These are phyloP conservation scores for Eleutherodactylus coqui DNA, from an alignment of 2,797 vertebrate species.

Conservation along the genomic window DNA sequence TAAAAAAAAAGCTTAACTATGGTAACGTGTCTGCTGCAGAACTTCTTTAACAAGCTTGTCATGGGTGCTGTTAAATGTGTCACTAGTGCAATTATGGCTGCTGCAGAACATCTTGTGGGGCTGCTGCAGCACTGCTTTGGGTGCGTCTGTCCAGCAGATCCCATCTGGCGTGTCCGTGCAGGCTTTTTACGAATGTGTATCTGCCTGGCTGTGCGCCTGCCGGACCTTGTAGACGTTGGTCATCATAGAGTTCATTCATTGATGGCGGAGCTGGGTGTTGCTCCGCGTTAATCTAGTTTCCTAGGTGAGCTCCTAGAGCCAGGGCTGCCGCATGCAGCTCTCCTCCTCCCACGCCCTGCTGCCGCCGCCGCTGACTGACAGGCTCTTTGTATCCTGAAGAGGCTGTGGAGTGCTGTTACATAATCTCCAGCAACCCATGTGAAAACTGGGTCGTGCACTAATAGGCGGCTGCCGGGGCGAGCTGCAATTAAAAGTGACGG, in stretches of 20 bases:
- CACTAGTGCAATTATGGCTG: background rate
- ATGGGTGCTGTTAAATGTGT: too few relatives aligned
- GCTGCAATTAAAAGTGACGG: too few relatives aligned
- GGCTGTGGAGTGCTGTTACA: conserved; percentile 34
- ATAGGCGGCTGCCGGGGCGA: background rate
- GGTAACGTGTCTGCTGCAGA: background rate
- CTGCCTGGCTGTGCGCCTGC: too few relatives aligned
- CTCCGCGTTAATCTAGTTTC: background rate
- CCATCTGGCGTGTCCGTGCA: too few relatives aligned
- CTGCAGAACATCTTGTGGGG: background rate
- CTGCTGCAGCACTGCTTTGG: background rate
- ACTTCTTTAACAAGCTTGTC: too few relatives aligned
- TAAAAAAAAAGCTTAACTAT: too few relatives aligned
- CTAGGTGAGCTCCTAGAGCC: conserved; percentile 10
- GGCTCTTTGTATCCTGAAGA: conserved; percentile 22
- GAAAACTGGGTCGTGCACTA: conserved; percentile 15
- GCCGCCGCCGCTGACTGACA: conserved; percentile 32
- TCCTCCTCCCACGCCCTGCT: conserved; percentile 48
- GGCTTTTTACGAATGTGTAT: too few relatives aligned
- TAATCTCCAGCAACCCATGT: conserved; percentile 45
- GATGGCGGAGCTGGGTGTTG: background rate
- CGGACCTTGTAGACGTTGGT: background rate
- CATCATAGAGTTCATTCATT: background rate
- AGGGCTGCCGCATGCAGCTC: conserved; percentile 35
- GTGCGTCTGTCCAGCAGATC: background rate